Conservation (phyloP, 2,797 vertebrate genomes). For the Smutsia gigantea region DNA sequence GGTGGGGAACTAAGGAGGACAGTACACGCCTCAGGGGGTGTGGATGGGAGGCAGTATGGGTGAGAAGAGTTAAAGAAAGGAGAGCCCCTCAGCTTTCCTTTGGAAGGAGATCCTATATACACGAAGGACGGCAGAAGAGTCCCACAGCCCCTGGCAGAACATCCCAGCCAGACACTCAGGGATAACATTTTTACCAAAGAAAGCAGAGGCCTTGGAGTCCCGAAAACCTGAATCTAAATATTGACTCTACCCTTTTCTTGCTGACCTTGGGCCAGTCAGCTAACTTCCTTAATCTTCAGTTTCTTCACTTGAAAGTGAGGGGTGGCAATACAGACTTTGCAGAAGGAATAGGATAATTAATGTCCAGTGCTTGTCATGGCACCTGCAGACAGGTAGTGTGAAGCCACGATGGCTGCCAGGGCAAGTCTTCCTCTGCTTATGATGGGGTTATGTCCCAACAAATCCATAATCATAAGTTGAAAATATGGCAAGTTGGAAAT, state of each 20-base stretch:
- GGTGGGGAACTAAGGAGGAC: not conserved
- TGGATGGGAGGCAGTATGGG: not conserved
- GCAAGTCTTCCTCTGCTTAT: not conserved
- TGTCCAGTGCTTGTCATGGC: not conserved
- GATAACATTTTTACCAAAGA: not conserved
- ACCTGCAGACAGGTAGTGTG: not conserved
- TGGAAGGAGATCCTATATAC: not conserved
- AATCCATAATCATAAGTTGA: not conserved
- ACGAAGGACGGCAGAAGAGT: not conserved
- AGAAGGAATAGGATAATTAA: not conserved
- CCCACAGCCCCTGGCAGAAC: not conserved
- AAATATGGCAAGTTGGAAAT: not conserved
- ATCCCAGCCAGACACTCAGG: not conserved
- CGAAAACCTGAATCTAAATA: not conserved
- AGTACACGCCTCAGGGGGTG: fast-evolving
- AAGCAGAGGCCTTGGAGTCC: not conserved
- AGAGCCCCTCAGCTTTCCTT: not conserved
- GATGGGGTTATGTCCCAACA: too few relatives aligned
- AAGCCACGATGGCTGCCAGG: not conserved
- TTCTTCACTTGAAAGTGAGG: not conserved
- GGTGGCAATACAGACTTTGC: fast-evolving
- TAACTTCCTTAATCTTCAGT: not conserved
- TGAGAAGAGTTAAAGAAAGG: not conserved
- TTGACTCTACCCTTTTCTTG: not conserved
- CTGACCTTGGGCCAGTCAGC: not conserved